Percentiles rank a stretch among this genome's conserved stretches.
Evolutionary conservation across 2,888 invertebrate genomes (phyloP).

Genomic region (Alsophila aescularia): DNA sequence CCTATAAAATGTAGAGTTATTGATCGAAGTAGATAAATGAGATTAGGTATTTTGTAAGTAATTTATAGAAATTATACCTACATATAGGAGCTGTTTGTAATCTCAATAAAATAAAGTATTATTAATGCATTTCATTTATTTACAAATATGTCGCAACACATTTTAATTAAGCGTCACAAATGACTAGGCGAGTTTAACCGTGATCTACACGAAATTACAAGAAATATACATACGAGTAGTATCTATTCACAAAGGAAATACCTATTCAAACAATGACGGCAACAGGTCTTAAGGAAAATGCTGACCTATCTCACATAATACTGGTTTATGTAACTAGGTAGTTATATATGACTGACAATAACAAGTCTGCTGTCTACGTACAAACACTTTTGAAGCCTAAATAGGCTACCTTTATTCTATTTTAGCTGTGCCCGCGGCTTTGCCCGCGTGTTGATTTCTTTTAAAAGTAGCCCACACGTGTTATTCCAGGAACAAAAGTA

Average conservation of each 20-base stretch:
- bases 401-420: too few relatives aligned
- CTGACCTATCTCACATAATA: not conserved
- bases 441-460: too few relatives aligned
- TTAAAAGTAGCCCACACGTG: too few relatives aligned
- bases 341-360: too few relatives aligned
- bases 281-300: not conserved
- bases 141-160: constrained; percentile 13
- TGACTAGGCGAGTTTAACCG: constrained; percentile 10
- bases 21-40: constrained; percentile 36
- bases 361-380: too few relatives aligned
- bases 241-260: constrained; percentile 3
- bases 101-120: constrained; percentile 44
- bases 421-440: too few relatives aligned
- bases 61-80: constrained; percentile 19
- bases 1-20: constrained; percentile 47
- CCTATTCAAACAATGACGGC: not conserved
- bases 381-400: too few relatives aligned
- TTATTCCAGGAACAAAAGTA: too few relatives aligned
- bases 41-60: constrained; percentile 37
- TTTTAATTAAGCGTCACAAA: constrained; percentile 9
- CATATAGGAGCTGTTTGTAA: constrained; percentile 45
- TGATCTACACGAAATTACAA: constrained; percentile 13
- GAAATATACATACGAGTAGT: not conserved
- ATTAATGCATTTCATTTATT: constrained; percentile 29
- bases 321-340: not conserved